phyloP scores from a whole-genome alignment of 2,797 vertebrate genomes.

The Pangasius krempfi region DNA sequence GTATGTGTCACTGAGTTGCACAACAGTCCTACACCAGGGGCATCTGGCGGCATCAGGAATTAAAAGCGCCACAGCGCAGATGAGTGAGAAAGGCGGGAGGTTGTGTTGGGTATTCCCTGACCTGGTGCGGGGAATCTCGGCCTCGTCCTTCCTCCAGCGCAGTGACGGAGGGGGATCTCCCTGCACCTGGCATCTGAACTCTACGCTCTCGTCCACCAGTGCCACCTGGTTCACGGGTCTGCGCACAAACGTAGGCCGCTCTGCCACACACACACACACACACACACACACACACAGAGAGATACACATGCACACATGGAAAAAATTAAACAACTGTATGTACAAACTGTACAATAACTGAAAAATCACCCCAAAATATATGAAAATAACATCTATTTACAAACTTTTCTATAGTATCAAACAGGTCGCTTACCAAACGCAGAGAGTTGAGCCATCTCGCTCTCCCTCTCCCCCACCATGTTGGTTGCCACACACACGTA shows the following conservation, averaged over 20 bases:
- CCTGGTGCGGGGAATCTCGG: conserved; percentile 90
- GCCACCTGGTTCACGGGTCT: conserved; percentile 95
- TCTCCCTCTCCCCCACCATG: conserved; percentile 96
- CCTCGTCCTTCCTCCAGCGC: conserved; percentile 93
- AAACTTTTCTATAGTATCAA: conserved; percentile 14
- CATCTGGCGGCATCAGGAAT: background rate
- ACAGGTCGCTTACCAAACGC: conserved; percentile 85
- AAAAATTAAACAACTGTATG: background rate
- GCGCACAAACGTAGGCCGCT: conserved; percentile 90
- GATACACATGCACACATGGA: conserved; percentile 1
- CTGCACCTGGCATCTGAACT: conserved; percentile 94
- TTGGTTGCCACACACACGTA: conserved; percentile 93
- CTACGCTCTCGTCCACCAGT: conserved; percentile 89
- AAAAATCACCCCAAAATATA: background rate
- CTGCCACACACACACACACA: conserved; percentile 67
- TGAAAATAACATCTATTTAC: background rate
- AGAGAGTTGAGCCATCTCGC: conserved; percentile 93
- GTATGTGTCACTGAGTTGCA: background rate
- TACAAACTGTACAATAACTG: background rate
- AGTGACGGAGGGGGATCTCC: conserved; percentile 91
- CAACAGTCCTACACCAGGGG: background rate
- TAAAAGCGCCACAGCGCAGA: background rate
- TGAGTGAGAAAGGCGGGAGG: background rate
- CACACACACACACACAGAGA: background rate
- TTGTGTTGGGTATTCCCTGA: conserved; percentile 63